A percentile compares a stretch with the other conserved stretches of the same genome.
Evolutionary conservation across 2,797 vertebrate species (phyloP).

Genomic region (Adrianichthys oophorus): DNA sequence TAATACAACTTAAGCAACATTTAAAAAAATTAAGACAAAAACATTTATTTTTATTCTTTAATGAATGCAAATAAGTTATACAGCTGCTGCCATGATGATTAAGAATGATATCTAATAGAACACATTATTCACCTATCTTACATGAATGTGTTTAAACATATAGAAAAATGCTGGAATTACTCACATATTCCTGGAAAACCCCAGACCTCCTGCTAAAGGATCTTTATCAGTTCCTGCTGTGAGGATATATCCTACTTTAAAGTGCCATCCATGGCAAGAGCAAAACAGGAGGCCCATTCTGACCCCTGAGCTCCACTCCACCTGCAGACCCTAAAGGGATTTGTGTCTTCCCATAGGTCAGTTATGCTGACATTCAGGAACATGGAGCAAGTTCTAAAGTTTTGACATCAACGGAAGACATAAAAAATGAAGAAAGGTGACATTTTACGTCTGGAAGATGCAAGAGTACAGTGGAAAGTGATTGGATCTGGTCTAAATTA

Average conservation of each 20-base stretch:
- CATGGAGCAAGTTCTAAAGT: constrained; percentile 5
- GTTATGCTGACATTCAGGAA: constrained; percentile 21
- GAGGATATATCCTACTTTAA: constrained; percentile 69
- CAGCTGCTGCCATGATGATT: no score
- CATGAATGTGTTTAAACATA: neutral
- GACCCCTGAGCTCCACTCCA: constrained; percentile 74
- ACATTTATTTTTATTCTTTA: neutral
- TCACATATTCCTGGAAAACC: constrained; percentile 76
- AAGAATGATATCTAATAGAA: neutral
- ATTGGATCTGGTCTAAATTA: neutral
- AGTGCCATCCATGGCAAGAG: constrained; percentile 64
- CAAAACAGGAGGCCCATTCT: constrained; percentile 71
- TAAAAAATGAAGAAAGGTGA: no score
- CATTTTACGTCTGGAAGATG: neutral
- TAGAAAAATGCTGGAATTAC: constrained; percentile 25
- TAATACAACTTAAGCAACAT: neutral
- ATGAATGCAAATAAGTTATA: no score
- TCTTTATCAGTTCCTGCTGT: constrained; percentile 54
- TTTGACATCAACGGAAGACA: no score
- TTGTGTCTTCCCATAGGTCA: constrained; percentile 60
- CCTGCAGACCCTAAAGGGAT: constrained; percentile 70
- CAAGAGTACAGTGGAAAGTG: neutral
- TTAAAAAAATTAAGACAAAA: neutral
- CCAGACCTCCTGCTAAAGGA: constrained; percentile 42
- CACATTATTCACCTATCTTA: neutral